Evolutionary conservation across 2,797 vertebrate species (phyloP).

Genomic region (Merluccius polli): DNA sequence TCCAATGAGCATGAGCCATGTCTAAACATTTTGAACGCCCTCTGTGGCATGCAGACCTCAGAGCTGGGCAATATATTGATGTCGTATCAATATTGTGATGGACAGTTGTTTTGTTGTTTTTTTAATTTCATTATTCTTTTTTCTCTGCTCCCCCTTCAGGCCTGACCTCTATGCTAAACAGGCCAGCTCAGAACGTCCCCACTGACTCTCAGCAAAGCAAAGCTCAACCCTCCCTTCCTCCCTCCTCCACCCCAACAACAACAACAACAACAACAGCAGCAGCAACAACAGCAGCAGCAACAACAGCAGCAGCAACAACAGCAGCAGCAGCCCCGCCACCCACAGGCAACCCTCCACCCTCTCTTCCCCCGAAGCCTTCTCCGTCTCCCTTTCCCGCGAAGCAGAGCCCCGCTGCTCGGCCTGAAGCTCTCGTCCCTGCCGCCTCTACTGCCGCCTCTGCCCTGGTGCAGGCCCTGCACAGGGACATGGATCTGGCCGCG

Average conservation of each 20-base stretch:
- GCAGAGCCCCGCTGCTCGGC: conserved; percentile 49
- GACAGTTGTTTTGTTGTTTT: neutral
- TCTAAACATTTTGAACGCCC: neutral
- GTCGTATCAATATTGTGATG: neutral
- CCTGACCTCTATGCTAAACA: conserved; percentile 80
- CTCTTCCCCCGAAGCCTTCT: conserved; percentile 34
- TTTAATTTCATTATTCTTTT: neutral
- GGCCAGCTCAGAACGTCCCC: conserved; percentile 69
- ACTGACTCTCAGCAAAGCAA: conserved; percentile 47
- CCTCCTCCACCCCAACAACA: conserved; percentile 37
- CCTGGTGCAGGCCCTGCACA: conserved; percentile 63
- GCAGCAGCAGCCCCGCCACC: conserved; percentile 29
- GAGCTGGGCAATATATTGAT: neutral
- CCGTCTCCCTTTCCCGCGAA: conserved; percentile 44
- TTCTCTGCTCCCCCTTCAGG: conserved; percentile 65
- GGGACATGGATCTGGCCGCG: conserved; percentile 49
- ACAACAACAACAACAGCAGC: conserved; percentile 16
- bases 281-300: conserved; percentile 14
- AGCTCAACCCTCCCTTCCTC: conserved; percentile 36
- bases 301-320: conserved; percentile 26
- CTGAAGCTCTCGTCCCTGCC: conserved; percentile 57
- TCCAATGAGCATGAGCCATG: neutral
- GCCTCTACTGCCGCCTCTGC: conserved; percentile 40
- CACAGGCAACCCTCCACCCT: conserved; percentile 40
- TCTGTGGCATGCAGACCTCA: neutral